These are phyloP conservation scores for Cephus pygmeus DNA, from an alignment of 2,888 invertebrate species.

Conservation along the genomic window DNA sequence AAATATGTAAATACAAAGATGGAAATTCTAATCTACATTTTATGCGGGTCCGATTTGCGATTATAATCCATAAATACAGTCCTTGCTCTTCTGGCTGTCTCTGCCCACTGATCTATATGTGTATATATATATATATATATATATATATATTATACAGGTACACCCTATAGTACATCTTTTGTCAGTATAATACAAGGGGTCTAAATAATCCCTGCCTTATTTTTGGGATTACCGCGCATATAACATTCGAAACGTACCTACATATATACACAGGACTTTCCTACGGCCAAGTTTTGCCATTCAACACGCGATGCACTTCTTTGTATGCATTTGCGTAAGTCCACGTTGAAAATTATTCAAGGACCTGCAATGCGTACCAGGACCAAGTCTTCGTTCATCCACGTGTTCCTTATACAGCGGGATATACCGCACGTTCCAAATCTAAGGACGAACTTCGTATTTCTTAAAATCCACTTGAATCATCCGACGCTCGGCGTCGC, in stretches of 20 bases:
- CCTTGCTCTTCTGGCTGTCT: neutral
- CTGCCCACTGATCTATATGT: neutral
- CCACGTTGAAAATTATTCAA: neutral
- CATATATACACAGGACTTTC: too few relatives aligned
- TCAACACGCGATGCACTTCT: neutral
- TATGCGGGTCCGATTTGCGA: constrained; percentile 42
- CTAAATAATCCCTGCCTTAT: neutral
- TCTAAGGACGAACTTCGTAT: too few relatives aligned
- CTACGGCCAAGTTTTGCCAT: neutral
- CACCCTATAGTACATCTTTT: neutral
- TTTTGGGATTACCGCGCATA: too few relatives aligned
- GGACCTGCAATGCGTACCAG: neutral
- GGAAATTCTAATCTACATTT: constrained; percentile 42
- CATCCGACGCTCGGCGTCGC: neutral
- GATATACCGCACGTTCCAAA: neutral
- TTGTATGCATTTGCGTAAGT: neutral
- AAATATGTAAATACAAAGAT: neutral
- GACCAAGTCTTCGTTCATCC: neutral
- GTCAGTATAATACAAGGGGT: neutral
- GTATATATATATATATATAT: neutral
- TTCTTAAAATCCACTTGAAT: too few relatives aligned
- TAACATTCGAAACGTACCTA: too few relatives aligned
- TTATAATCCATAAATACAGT: constrained; percentile 35
- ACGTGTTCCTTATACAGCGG: neutral
- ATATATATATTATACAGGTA: neutral